These are phyloP conservation scores for Planococcus citri DNA, from an alignment of 1,140 invertebrate species.

Conservation along the genomic window DNA sequence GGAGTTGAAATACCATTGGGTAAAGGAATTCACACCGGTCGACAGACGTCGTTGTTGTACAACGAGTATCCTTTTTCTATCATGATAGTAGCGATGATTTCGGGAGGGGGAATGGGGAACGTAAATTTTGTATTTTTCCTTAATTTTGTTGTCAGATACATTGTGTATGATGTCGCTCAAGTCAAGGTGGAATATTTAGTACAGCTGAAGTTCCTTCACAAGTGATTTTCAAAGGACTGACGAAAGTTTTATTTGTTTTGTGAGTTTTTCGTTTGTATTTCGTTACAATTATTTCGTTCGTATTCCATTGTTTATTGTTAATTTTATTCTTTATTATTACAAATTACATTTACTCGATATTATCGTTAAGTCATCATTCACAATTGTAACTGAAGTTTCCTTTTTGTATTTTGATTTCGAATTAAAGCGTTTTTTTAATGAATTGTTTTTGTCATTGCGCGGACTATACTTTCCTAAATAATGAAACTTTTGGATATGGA, in stretches of 20 bases:
- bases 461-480: no score
- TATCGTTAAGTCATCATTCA: no score
- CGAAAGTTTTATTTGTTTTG: neutral
- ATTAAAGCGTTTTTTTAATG: no score
- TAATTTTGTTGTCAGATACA: constrained; percentile 47
- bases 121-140: no score
- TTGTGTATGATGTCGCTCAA: constrained; percentile 84
- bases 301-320: no score
- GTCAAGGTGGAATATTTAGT: constrained; percentile 70
- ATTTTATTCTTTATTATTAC: no score
- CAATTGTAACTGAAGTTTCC: no score
- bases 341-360: no score
- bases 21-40: constrained; percentile 36
- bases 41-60: constrained; percentile 52
- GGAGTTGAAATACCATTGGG: constrained; percentile 69
- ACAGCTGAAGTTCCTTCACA: constrained; percentile 60
- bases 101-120: neutral
- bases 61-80: constrained; percentile 60
- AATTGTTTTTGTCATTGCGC: no score
- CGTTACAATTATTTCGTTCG: no score
- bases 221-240: constrained; percentile 11
- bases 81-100: neutral
- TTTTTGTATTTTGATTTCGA: no score
- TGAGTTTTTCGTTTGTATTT: neutral
- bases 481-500: no score